Conservation (phyloP, 2,888 invertebrate genomes). For the Macaria liturata region DNA sequence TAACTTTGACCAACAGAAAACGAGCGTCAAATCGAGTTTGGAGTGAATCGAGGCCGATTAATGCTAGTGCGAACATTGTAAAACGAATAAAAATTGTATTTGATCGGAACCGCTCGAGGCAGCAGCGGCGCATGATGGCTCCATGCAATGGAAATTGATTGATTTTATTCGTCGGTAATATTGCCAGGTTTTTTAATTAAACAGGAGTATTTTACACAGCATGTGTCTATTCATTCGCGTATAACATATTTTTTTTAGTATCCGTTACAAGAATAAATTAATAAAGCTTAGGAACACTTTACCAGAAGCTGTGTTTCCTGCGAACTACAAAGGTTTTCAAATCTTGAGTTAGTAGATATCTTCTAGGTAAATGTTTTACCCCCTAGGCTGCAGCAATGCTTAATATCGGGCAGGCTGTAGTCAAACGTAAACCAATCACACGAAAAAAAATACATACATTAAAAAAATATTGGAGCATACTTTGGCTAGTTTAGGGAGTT, state of each 20-base stretch:
- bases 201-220: slow-evolving; percentile 18
- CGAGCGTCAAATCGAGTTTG: slow-evolving; percentile 32
- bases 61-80: slow-evolving; percentile 42
- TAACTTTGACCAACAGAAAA: slow-evolving; percentile 20
- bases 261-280: not conserved
- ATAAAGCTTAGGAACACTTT: too few species aligned
- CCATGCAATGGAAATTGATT: slow-evolving; percentile 44
- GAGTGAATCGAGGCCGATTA: slow-evolving; percentile 42
- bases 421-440: too few species aligned
- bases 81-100: slow-evolving; percentile 45
- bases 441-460: too few species aligned
- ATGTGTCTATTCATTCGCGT: not conserved
- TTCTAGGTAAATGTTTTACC: too few species aligned
- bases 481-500: too few species aligned
- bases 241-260: not conserved
- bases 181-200: slow-evolving; percentile 47
- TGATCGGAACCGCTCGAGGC: slow-evolving; percentile 38
- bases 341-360: too few species aligned
- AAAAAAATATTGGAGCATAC: too few species aligned
- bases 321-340: too few species aligned
- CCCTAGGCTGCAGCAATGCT: too few species aligned
- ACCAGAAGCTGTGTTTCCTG: too few species aligned
- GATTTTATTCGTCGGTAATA: slow-evolving; percentile 46
- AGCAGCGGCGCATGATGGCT: slow-evolving; percentile 41
- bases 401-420: too few species aligned